A percentile compares a stretch with the other conserved stretches of the same genome.
Conservation (phyloP, 2,797 vertebrate genomes). For the Coranthus polyacanthus region DNA sequence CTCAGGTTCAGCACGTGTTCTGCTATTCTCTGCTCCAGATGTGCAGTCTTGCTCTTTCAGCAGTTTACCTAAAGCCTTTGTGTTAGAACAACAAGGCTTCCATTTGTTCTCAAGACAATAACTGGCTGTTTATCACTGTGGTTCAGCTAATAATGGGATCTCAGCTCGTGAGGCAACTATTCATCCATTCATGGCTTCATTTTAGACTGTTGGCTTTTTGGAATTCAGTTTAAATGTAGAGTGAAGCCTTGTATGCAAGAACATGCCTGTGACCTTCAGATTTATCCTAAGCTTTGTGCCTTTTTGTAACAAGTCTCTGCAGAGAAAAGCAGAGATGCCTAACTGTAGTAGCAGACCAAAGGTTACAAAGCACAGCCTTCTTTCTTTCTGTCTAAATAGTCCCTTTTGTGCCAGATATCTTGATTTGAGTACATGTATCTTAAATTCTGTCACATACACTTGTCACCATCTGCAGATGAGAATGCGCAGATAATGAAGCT, state of each 20-base stretch:
- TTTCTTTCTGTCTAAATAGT: too few relatives aligned
- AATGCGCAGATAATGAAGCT: not conserved
- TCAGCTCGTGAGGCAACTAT: conserved; percentile 10
- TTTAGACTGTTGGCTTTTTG: not conserved
- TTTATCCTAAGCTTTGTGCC: not conserved
- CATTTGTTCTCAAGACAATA: conserved; percentile 40
- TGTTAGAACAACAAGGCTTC: conserved; percentile 40
- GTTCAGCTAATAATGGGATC: conserved; percentile 25
- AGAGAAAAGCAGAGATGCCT: too few relatives aligned
- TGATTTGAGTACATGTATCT: too few relatives aligned
- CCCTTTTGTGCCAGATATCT: too few relatives aligned
- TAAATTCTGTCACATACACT: too few relatives aligned
- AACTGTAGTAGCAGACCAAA: too few relatives aligned
- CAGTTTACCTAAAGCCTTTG: conserved; percentile 58
- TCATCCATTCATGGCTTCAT: conserved; percentile 10
- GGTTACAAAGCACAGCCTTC: too few relatives aligned
- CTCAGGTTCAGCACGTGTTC: conserved; percentile 54
- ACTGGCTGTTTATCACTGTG: conserved; percentile 38
- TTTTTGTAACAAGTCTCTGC: not conserved
- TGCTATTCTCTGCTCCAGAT: conserved; percentile 64
- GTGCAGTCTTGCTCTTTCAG: conserved; percentile 65
- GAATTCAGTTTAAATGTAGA: conserved; percentile 1
- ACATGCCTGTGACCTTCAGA: conserved; percentile 19
- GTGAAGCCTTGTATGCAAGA: not conserved
- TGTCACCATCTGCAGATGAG: too few relatives aligned